Evolutionary conservation across 2,888 invertebrate species (phyloP).

Genomic region (Osedax fenrisi): DNA sequence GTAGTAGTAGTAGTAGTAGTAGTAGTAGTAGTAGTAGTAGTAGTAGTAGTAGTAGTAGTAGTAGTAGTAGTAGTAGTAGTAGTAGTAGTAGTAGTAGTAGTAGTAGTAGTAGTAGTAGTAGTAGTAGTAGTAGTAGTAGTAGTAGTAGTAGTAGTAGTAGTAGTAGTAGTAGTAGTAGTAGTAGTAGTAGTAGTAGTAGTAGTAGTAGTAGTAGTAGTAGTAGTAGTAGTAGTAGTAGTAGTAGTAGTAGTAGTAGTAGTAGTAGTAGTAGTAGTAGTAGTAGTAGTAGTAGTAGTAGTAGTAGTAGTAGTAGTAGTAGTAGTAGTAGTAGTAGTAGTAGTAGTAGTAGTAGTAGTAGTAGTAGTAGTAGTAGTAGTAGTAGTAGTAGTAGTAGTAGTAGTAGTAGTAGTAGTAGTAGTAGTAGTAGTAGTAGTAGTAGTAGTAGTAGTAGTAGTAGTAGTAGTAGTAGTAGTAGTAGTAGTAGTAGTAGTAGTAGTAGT

Average conservation of each 20-base stretch:
- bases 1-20: too few species aligned
- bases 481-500: conserved; percentile 27
- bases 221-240: conserved; percentile 32
- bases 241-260: conserved; percentile 30
- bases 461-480: conserved; percentile 26
- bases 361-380: conserved; percentile 32
- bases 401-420: conserved; percentile 31
- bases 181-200: too few species aligned
- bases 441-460: conserved; percentile 27
- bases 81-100: too few species aligned
- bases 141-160: too few species aligned
- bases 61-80: too few species aligned
- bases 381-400: conserved; percentile 31
- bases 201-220: conserved; percentile 31
- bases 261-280: conserved; percentile 30
- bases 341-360: conserved; percentile 30
- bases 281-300: conserved; percentile 30
- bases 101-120: too few species aligned
- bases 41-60: too few species aligned
- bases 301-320: conserved; percentile 26
- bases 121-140: too few species aligned
- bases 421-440: conserved; percentile 30
- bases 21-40: too few species aligned
- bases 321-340: too few species aligned
- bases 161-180: too few species aligned